These are phyloP conservation scores for Dendrolimus punctatus DNA, from an alignment of 1,140 invertebrate genomes.

Conservation along the genomic window DNA sequence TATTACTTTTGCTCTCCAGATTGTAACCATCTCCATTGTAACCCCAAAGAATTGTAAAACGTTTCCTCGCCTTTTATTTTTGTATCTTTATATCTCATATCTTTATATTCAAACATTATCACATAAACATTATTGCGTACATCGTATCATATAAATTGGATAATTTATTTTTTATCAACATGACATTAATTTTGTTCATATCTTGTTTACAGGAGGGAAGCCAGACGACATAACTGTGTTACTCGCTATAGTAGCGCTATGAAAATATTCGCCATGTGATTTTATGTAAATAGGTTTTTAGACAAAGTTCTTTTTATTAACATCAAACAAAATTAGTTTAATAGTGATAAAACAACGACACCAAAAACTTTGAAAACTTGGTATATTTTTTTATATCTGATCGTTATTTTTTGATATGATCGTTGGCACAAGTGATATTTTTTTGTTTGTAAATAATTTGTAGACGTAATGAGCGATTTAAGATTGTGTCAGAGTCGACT, in stretches of 20 bases:
- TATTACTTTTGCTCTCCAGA: too few relatives aligned
- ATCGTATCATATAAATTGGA: not conserved
- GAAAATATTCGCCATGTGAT: constrained; percentile 63
- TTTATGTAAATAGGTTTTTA: constrained; percentile 35
- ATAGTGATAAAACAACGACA: constrained; percentile 41
- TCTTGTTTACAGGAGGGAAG: constrained; percentile 88
- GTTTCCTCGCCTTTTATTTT: too few relatives aligned
- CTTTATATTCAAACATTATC: too few relatives aligned
- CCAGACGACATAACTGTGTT: constrained; percentile 98
- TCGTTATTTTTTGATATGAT: constrained; percentile 2
- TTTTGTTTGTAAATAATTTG: not conserved
- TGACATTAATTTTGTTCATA: constrained; percentile 20
- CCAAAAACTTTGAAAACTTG: constrained; percentile 44
- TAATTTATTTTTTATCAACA: constrained; percentile 1
- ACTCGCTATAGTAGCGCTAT: constrained; percentile 89
- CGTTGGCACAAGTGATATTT: constrained; percentile 1
- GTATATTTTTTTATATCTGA: constrained; percentile 15
- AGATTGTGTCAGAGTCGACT: not conserved
- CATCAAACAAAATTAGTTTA: constrained; percentile 37
- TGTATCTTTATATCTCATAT: too few relatives aligned
- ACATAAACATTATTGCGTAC: too few relatives aligned
- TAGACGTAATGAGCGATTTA: not conserved
- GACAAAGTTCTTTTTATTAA: constrained; percentile 29
- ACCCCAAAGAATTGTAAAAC: too few relatives aligned
- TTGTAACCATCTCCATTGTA: too few relatives aligned